Evolutionary conservation across 2,113 vertebrate species (phyloP), one percentile per base, ranked within the genome.

Genomic region (Nestor notabilis): DNA sequence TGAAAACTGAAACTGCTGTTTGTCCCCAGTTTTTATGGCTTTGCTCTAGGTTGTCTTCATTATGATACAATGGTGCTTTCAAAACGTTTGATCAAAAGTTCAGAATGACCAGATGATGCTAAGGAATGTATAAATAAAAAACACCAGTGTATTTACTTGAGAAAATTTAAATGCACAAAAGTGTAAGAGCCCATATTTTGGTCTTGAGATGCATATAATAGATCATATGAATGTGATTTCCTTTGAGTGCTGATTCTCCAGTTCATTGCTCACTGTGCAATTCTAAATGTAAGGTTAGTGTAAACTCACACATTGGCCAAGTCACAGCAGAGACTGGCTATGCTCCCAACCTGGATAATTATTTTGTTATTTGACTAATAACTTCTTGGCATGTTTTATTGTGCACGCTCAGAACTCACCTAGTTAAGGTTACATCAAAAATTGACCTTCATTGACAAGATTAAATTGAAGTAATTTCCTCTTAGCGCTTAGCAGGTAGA

Each of bases 381-480:
- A 83, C 13, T 66, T 95, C 91, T 84, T 89, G 82, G 41, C 11
- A 17, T 77, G 78, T 90, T 70, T 17, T 20, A 33, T 56, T 61
- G 24, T 84, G 39, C 9, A 4, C 50, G 58, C 31, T 76, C 46
- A 78, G 66, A 87, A 86, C 16, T 83, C 81, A 76, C 71, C 77
- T 71, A 83, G 80, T 91, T 97, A 87, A 97, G 87, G 95, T 95
- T 91, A 41, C 69, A 72, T 46, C 79, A 95, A 90, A 96, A 46
- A 83, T 79, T 93, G 96, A 96, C 93, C 81, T 97, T 39, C 72
- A 72, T 18, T 96, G 94, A 95, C 91, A 95, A 90, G 96, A 96
- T 74, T 76, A 96, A 97, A 97, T 86, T 94, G 95, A 96, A 97
- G 71, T 94, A 0, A 17, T 98, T 97, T 97, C 93, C 91, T 96